These are phyloP conservation scores for Anastrepha ludens DNA, from an alignment of 1,140 invertebrate genomes.

Conservation along the genomic window DNA sequence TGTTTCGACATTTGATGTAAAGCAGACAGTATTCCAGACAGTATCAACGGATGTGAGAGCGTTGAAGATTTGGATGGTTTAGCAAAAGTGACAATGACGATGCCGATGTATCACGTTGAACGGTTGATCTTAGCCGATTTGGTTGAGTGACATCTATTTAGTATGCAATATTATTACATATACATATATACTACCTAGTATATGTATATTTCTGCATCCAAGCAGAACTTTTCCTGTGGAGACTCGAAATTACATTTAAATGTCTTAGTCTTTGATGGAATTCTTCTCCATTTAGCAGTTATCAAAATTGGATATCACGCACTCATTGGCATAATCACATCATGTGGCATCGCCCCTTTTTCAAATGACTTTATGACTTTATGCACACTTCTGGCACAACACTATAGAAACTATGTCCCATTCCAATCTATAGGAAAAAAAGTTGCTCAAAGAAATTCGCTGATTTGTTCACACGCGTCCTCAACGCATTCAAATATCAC, in stretches of 20 bases:
- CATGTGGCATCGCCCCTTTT: too few relatives aligned
- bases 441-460: not conserved
- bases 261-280: too few relatives aligned
- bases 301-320: too few relatives aligned
- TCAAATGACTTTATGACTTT: too few relatives aligned
- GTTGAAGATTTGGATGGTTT: conserved; percentile 14
- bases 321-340: too few relatives aligned
- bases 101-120: not conserved
- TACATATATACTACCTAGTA: not conserved
- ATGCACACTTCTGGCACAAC: too few relatives aligned
- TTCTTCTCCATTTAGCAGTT: too few relatives aligned
- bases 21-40: conserved; percentile 35
- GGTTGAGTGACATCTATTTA: conserved; percentile 4
- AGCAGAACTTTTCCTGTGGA: not conserved
- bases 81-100: conserved; percentile 13
- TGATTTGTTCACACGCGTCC: conserved; percentile 23
- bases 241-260: too few relatives aligned
- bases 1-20: conserved; percentile 25
- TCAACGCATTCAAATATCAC: not conserved
- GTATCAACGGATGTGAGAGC: not conserved
- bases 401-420: too few relatives aligned
- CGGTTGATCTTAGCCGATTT: not conserved
- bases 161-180: not conserved
- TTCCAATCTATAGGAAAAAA: not conserved
- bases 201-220: not conserved